Evolutionary conservation across 2,113 vertebrate species (phyloP).

Genomic region (Rhynchopsitta pachyrhyncha): DNA sequence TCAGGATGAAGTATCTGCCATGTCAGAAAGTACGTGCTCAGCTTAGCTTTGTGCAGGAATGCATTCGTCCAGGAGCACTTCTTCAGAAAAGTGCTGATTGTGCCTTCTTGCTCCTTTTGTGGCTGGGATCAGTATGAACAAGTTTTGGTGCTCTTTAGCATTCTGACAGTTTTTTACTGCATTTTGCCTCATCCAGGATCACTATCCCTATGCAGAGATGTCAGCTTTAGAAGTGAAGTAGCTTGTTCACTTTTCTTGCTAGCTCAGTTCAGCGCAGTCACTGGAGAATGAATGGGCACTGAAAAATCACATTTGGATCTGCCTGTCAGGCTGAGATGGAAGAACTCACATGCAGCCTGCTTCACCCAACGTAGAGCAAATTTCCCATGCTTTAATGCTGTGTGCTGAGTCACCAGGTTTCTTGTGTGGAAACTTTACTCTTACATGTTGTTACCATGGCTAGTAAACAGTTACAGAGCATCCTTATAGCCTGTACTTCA

Average conservation of each 20-base stretch:
- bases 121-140: neutral
- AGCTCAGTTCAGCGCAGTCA: neutral
- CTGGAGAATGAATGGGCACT: neutral
- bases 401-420: neutral
- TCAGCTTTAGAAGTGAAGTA: neutral
- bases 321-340: neutral
- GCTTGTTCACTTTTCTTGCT: neutral
- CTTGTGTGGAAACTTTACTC: neutral
- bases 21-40: constrained; percentile 85
- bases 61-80: neutral
- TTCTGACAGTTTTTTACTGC: neutral
- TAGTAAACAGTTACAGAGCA: neutral
- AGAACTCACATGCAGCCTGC: neutral
- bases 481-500: neutral
- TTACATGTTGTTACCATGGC: neutral
- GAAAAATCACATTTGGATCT: neutral
- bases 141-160: neutral
- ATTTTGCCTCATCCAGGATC: neutral
- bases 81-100: neutral
- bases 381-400: neutral
- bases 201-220: neutral
- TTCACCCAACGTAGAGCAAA: neutral
- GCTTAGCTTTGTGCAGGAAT: neutral
- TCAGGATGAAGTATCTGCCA: constrained; percentile 92
- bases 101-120: neutral